Evolutionary conservation across 2,113 vertebrate species (phyloP), one percentile per base, ranked within the genome.

Genomic region (Megaceryle maxima): DNA sequence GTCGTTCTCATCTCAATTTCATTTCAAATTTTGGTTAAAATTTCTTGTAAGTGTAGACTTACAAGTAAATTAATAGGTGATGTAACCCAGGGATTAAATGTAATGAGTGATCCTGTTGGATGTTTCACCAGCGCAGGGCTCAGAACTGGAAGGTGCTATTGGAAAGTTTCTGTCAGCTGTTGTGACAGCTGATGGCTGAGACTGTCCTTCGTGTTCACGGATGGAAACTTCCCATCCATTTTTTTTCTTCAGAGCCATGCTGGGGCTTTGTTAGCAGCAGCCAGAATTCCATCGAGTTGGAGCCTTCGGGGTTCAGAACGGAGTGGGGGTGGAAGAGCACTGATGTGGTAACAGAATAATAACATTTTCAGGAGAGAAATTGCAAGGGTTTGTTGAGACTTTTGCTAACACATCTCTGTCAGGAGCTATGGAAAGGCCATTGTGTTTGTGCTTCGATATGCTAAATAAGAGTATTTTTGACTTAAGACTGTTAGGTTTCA

Each of bases 401-500:
- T 96, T 96, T 88, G 93, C 60, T 82, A 94, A 91, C 88, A 83
- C 62, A 21, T 74, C 91, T 95, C 87, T 95, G 96, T 97, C 73
- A 91, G 48, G 84, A 88, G 33, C 92, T 92, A 31, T 79, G 78
- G 89, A 87, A 94, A 92, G 62, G 44, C 37, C 83, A 94, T 94
- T 95, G 88, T 95, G 20, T 92, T 88, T 92, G 66, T 91, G 87
- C 89, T 94, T 97, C 91, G 89, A 3, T 89, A 87, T 93, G 50
- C 92, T 96, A 92, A 95, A 79, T 89, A 94, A 94, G 66, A 90
- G 67, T 86, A 83, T 94, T 97, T 96, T 88, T 85, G 35, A 93
- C 69, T 83, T 62, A 67, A 75, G 83, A 94, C 90, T 97, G 88
- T 95, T 97, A 90, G 87, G 92, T 97, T 95, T 97, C 96, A 96